A percentile compares a stretch with the other conserved stretches of the same genome.
Evolutionary conservation across 2,888 invertebrate species (phyloP).

Genomic region (Cheilosia soror): DNA sequence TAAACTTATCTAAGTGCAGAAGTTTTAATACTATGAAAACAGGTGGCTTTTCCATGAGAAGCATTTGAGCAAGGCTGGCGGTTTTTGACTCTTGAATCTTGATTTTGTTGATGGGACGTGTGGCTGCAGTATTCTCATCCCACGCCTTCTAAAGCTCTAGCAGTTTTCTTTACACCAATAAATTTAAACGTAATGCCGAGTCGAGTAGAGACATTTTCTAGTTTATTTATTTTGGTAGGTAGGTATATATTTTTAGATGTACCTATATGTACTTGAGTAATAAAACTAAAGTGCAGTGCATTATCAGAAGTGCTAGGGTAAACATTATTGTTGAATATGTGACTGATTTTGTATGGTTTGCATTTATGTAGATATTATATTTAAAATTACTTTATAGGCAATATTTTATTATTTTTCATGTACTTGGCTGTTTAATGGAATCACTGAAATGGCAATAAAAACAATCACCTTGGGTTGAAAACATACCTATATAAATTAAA

Average conservation of each 20-base stretch:
- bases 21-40: no score
- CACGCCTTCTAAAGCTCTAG: slow-evolving; percentile 12
- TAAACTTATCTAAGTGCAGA: no score
- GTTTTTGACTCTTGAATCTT: slow-evolving; percentile 5
- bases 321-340: slow-evolving; percentile 26
- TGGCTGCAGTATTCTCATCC: not conserved
- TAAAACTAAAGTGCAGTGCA: slow-evolving; percentile 34
- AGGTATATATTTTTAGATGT: slow-evolving; percentile 45
- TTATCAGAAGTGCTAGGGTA: slow-evolving; percentile 16
- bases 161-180: slow-evolving; percentile 18
- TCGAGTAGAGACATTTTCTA: slow-evolving; percentile 20
- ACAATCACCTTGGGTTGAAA: no score
- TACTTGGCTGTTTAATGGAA: no score
- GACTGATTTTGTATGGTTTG: not conserved
- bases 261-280: slow-evolving; percentile 12
- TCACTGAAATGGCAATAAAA: no score
- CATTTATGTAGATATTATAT: not conserved
- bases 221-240: slow-evolving; percentile 51
- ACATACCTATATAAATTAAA: no score
- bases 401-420: no score
- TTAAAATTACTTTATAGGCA: no score
- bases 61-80: slow-evolving; percentile 8
- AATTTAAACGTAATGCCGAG: slow-evolving; percentile 8
- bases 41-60: slow-evolving; percentile 24
- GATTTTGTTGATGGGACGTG: slow-evolving; percentile 12